These are phyloP conservation scores for Mesopsocus fuscifrons DNA, from an alignment of 2,888 invertebrate genomes.

Conservation along the genomic window DNA sequence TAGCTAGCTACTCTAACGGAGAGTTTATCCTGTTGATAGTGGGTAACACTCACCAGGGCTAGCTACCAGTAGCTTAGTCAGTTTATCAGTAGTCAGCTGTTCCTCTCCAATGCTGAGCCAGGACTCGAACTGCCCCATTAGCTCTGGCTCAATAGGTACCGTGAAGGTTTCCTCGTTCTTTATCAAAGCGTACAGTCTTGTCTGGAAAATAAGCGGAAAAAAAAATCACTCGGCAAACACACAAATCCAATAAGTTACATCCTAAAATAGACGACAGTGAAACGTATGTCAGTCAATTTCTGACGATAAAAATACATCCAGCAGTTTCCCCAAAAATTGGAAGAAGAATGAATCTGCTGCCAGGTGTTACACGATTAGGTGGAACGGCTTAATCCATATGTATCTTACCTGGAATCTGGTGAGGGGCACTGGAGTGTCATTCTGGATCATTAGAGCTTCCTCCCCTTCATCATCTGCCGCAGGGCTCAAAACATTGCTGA, in stretches of 20 bases:
- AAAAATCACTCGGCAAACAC: no score
- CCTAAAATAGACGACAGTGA: conserved; percentile 5
- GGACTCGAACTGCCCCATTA: conserved; percentile 33
- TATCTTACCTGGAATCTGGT: conserved; percentile 34
- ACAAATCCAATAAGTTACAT: conserved; percentile 3
- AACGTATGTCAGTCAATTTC: no score
- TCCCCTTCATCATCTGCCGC: conserved; percentile 48
- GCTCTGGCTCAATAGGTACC: conserved; percentile 38
- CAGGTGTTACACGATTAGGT: no score
- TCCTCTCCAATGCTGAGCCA: conserved; percentile 37
- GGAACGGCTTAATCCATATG: no score
- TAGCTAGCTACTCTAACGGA: no score
- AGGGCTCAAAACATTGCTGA: conserved; percentile 47
- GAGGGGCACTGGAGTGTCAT: conserved; percentile 45
- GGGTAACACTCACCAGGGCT: conserved; percentile 23
- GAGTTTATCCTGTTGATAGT: no score
- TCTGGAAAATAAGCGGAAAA: conserved; percentile 27
- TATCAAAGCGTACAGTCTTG: conserved; percentile 48
- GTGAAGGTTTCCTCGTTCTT: conserved; percentile 53
- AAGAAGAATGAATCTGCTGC: no score
- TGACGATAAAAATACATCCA: no score
- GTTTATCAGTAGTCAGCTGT: conserved; percentile 34
- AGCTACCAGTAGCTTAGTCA: conserved; percentile 38
- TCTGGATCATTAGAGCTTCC: conserved; percentile 44
- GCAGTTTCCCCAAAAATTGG: no score